phyloP scores from a whole-genome alignment of 2,888 invertebrate species.

The Brachylomia viminalis region DNA sequence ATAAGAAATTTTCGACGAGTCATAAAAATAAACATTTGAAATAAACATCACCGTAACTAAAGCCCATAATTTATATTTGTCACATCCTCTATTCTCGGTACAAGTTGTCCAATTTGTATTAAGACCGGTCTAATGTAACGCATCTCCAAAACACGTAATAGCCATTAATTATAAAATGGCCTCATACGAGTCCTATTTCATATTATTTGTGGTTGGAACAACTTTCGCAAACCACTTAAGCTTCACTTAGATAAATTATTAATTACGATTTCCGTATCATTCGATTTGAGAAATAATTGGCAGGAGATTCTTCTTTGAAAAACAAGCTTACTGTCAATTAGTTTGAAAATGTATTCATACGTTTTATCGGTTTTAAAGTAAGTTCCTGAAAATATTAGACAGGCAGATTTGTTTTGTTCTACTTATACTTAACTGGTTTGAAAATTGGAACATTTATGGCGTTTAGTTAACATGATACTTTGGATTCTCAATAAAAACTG shows the following conservation, averaged over 20 bases:
- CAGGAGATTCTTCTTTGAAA: not conserved
- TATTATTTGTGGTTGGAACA: constrained; percentile 62
- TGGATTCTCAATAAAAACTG: no score
- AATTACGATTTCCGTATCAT: constrained; percentile 55
- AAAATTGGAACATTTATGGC: no score
- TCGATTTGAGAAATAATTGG: constrained; percentile 28
- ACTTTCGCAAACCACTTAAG: constrained; percentile 59
- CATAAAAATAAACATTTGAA: not conserved
- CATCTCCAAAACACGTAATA: constrained; percentile 67
- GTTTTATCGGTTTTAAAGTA: no score
- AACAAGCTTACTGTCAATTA: constrained; percentile 34
- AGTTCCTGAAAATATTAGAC: no score
- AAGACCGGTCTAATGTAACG: constrained; percentile 65
- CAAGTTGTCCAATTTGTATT: constrained; percentile 57
- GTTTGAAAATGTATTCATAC: not conserved
- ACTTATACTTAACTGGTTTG: no score
- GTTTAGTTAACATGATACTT: no score
- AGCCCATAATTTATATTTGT: constrained; percentile 6
- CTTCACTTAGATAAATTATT: constrained; percentile 35
- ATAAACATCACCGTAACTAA: not conserved
- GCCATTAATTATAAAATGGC: constrained; percentile 64
- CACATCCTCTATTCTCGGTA: constrained; percentile 53
- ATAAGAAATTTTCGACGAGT: not conserved
- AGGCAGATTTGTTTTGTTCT: no score
- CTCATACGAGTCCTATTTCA: constrained; percentile 57